Conservation (phyloP, 2,888 invertebrate genomes). For the Diadegma fenestrale region DNA sequence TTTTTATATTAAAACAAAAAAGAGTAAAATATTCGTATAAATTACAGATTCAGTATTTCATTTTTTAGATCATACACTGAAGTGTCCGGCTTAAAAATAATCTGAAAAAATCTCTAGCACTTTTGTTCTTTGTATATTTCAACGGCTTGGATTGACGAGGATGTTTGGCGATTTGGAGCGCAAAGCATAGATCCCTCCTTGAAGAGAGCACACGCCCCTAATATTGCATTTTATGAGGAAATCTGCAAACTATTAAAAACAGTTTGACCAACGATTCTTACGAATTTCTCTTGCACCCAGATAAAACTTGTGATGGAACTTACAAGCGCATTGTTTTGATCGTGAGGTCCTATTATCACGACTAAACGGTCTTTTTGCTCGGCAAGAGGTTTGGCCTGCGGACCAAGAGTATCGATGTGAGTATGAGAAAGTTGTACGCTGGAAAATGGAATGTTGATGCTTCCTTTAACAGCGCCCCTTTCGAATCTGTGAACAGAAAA, state of each 20-base stretch:
- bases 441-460: constrained; percentile 95
- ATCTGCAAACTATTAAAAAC: constrained; percentile 91
- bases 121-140: constrained; percentile 16
- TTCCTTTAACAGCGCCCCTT: constrained; percentile 91
- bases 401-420: constrained; percentile 90
- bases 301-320: constrained; percentile 69
- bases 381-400: constrained; percentile 87
- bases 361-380: constrained; percentile 89
- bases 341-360: constrained; percentile 92
- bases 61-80: constrained; percentile 40
- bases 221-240: constrained; percentile 92
- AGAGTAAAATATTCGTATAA: constrained; percentile 44
- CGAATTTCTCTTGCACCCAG: constrained; percentile 26
- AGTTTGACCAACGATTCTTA: neutral
- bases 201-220: constrained; percentile 92
- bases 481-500: constrained; percentile 87
- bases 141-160: constrained; percentile 79
- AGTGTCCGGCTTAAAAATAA: constrained; percentile 37
- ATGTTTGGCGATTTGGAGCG: constrained; percentile 89
- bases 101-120: constrained; percentile 14
- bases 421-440: constrained; percentile 90
- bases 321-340: constrained; percentile 92
- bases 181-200: constrained; percentile 94
- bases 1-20: constrained; percentile 13
- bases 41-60: constrained; percentile 47